Evolutionary conservation across 2,888 invertebrate genomes (phyloP).

Genomic region (Antitype chi): DNA sequence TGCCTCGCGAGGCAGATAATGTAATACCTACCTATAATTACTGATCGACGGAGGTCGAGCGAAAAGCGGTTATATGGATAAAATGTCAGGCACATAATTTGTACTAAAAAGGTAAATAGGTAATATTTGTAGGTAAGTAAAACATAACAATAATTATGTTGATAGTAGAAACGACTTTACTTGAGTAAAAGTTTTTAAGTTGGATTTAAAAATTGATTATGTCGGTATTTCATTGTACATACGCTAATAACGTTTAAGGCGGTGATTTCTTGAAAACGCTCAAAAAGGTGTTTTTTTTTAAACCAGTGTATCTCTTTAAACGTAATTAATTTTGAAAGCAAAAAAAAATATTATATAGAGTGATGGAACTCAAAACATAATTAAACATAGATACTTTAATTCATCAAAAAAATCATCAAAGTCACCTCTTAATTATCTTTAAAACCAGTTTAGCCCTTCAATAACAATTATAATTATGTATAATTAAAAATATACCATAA

Average conservation of each 20-base stretch:
- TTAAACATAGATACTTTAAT: too few relatives aligned
- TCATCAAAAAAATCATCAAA: too few relatives aligned
- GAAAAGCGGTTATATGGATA: slow-evolving; percentile 23
- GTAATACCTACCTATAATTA: slow-evolving; percentile 24
- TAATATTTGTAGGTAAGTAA: neutral
- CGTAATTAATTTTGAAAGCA: too few relatives aligned
- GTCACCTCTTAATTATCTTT: too few relatives aligned
- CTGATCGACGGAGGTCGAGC: slow-evolving; percentile 36
- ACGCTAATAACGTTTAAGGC: neutral
- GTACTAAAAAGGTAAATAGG: neutral
- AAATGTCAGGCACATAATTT: slow-evolving; percentile 8
- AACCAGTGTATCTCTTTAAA: too few relatives aligned
- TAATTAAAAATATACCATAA: too few relatives aligned
- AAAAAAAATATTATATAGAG: too few relatives aligned
- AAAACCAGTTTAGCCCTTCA: too few relatives aligned
- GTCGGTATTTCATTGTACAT: slow-evolving; percentile 2
- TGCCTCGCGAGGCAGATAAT: slow-evolving; percentile 2
- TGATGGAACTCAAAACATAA: too few relatives aligned
- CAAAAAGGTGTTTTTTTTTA: too few relatives aligned
- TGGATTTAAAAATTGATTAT: slow-evolving; percentile 13
- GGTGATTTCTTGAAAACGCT: too few relatives aligned
- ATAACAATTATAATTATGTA: too few relatives aligned
- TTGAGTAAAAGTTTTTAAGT: slow-evolving; percentile 2
- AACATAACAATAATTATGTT: neutral
- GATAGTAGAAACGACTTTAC: neutral